These are phyloP conservation scores for Apis florea DNA, from an alignment of 1,140 invertebrate genomes.

Conservation along the genomic window DNA sequence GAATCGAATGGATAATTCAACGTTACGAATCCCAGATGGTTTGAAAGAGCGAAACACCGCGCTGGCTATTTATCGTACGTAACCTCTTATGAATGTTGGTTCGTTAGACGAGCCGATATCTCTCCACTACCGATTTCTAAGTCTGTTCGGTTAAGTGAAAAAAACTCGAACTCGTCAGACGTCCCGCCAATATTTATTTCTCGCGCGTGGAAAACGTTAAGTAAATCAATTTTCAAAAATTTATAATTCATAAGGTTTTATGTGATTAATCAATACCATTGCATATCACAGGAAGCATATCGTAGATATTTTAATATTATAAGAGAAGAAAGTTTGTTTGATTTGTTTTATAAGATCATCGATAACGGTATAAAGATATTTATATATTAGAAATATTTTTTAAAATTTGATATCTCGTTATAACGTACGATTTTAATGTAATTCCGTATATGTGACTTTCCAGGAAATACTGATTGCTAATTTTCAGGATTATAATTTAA, in stretches of 20 bases:
- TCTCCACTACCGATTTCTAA: not conserved
- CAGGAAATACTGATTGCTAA: no score
- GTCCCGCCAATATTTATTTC: not conserved
- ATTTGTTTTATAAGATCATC: not conserved
- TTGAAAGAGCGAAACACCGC: not conserved
- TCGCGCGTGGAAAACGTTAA: no score
- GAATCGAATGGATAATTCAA: conserved; percentile 10
- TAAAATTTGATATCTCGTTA: not conserved
- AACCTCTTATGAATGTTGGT: not conserved
- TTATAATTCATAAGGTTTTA: not conserved
- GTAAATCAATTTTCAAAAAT: not conserved
- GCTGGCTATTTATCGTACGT: not conserved
- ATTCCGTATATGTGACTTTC: no score
- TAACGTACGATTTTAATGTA: no score
- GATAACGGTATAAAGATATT: not conserved
- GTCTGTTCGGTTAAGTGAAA: conserved; percentile 7
- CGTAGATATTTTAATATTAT: no score
- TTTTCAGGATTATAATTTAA: no score
- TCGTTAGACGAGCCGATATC: conserved; percentile 12
- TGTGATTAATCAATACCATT: not conserved
- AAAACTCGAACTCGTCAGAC: not conserved
- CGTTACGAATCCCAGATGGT: conserved; percentile 8
- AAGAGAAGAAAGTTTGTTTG: not conserved
- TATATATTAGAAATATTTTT: not conserved
- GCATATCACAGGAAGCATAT: not conserved